phyloP scores from a whole-genome alignment of 1,140 invertebrate genomes.

The Tetragonula clypearis region DNA sequence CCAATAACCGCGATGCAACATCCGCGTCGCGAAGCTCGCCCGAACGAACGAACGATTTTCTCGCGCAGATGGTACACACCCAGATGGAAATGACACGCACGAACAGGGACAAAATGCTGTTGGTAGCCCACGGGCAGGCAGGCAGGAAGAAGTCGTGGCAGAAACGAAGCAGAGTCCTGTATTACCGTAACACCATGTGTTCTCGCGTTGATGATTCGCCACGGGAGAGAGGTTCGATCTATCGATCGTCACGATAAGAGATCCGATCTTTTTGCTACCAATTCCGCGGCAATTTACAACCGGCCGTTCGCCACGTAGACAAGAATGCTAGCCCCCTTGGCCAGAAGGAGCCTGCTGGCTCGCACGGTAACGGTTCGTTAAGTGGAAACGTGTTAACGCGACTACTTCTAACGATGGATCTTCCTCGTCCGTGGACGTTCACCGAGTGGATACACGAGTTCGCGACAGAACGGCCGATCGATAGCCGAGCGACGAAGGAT shows the following conservation, averaged over 20 bases:
- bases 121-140: background rate
- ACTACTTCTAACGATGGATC: slow-evolving; percentile 67
- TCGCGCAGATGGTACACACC: background rate
- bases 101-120: no score
- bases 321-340: slow-evolving; percentile 53
- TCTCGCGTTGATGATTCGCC: slow-evolving; percentile 30
- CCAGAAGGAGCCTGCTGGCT: slow-evolving; percentile 49
- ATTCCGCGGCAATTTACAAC: slow-evolving; percentile 54
- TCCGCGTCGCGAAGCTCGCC: no score
- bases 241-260: slow-evolving; percentile 24
- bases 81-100: background rate
- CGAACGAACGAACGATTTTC: background rate
- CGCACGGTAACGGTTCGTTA: slow-evolving; percentile 73
- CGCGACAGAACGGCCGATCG: slow-evolving; percentile 7
- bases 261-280: slow-evolving; percentile 45
- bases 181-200: slow-evolving; percentile 27
- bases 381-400: slow-evolving; percentile 72
- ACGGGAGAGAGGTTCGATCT: slow-evolving; percentile 4
- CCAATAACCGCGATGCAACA: no score
- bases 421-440: background rate
- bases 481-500: background rate
- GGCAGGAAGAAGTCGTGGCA: background rate
- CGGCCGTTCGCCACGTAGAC: slow-evolving; percentile 24
- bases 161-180: background rate
- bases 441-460: background rate